phyloP scores from a whole-genome alignment of 2,113 vertebrate genomes.

The Amazona guildingii region DNA sequence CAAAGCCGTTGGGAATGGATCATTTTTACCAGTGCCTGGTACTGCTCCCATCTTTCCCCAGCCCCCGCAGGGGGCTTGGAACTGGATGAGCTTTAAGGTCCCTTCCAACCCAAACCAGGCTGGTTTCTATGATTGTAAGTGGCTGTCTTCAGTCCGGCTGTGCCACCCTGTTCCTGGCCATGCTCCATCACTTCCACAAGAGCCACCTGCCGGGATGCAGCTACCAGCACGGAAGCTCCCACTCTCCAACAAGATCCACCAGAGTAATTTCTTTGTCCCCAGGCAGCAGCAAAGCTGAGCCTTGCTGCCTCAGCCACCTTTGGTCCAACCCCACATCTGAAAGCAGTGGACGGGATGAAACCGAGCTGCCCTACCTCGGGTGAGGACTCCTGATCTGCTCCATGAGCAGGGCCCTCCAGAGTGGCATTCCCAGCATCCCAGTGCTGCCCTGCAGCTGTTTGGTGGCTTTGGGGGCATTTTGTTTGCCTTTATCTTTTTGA shows the following conservation, averaged over 20 bases:
- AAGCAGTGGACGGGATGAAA: neutral
- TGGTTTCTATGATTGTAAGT: neutral
- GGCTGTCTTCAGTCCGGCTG: rapidly evolving
- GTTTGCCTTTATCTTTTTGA: neutral
- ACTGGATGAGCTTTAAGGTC: neutral
- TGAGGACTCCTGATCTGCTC: neutral
- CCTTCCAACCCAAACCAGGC: neutral
- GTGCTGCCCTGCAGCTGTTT: conserved; percentile 5
- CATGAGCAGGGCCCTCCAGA: neutral
- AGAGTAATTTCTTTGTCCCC: neutral
- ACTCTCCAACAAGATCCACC: rapidly evolving
- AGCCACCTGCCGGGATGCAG: rapidly evolving
- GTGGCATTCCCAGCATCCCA: neutral
- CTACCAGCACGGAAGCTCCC: neutral
- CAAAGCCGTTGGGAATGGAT: neutral
- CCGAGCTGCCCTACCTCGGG: neutral
- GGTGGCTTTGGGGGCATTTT: neutral
- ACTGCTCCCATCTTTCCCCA: neutral
- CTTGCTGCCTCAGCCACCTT: neutral
- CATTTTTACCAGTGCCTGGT: neutral
- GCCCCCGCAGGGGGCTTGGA: neutral
- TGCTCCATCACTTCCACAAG: neutral
- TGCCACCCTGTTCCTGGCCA: neutral
- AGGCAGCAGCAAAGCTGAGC: neutral
- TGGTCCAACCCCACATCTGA: neutral